Evolutionary conservation across 30 jellyfish, hydroid and myxozoan genomes (phyloP), one percentile per base, ranked within the genome.

Genomic region (Aurelia coerulea): DNA sequence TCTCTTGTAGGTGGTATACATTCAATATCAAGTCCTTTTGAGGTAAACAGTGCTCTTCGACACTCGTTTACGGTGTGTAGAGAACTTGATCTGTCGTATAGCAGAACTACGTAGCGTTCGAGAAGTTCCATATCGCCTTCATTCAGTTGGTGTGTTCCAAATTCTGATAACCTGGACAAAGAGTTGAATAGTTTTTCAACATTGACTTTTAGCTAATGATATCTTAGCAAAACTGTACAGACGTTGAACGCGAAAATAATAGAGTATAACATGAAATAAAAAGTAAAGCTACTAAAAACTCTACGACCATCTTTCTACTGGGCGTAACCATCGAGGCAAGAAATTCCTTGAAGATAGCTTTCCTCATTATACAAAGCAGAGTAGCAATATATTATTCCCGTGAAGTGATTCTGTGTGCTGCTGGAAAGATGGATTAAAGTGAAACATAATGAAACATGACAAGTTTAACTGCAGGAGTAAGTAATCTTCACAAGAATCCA

Each of bases 71-170:
- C 80, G 80, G 62, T 69, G 80, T 69, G 80, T 69, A 69, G 80
- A 12, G 80, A 69, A 60, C 80, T 69, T 69, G 80, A 69, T 69
- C 80, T 69, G 80, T 69, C 62, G 80, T 69, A 19, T 16, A 69
- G 80, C 80, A 69, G 80, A 69, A 69, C 80, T 69, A 69, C 80
- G 35, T 69, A 69, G 80, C 80, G 62, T 69, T 69, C 80, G 23
- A 69, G 80, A 58, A 69, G 80, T 69, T 69, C 35, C 80, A 69
- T 31, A 69, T n/a, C n/a, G n/a, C n/a, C n/a, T n/a, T n/a, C n/a
- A n/a, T n/a, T n/a, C n/a, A n/a, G n/a, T n/a, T n/a, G n/a, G n/a
- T n/a, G n/a, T n/a, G n/a, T n/a, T n/a, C n/a, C n/a, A n/a, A n/a
- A n/a, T n/a, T n/a, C n/a, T n/a, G n/a, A n/a, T n/a, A n/a, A n/a